phyloP scores from a whole-genome alignment of 2,113 vertebrate species.

The Sinocyclocheilus anshuiensis region DNA sequence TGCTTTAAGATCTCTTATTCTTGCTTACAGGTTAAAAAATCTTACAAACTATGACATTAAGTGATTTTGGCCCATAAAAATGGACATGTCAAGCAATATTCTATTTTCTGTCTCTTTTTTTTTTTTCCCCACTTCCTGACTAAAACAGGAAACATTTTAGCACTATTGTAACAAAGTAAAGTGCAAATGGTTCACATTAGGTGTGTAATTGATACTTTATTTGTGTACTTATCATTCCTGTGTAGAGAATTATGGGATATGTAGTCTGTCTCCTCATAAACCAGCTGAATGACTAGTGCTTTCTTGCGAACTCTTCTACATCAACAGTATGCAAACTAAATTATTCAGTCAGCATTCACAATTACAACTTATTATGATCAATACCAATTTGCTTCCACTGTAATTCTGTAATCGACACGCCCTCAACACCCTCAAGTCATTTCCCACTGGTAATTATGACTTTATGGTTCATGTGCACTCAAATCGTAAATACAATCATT shows the following conservation, averaged over 20 bases:
- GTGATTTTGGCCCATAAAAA: background rate
- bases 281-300: background rate
- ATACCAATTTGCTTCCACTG: background rate
- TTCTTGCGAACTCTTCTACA: background rate
- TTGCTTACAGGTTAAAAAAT: background rate
- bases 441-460: background rate
- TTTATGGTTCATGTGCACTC: slow-evolving; percentile 6
- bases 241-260: background rate
- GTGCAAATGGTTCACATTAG: background rate
- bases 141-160: background rate
- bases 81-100: background rate
- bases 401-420: background rate
- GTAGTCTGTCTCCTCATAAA: background rate
- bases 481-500: background rate
- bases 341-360: background rate
- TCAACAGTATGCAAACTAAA: background rate
- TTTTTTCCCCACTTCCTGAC: background rate
- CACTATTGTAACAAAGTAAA: background rate
- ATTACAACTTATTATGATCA: background rate
- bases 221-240: background rate
- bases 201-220: background rate
- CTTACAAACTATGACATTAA: background rate
- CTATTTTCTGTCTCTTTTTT: background rate
- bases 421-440: background rate
- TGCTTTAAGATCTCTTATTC: background rate